Evolutionary conservation across 2,888 invertebrate species (phyloP).

Genomic region (Malacosoma neustria): DNA sequence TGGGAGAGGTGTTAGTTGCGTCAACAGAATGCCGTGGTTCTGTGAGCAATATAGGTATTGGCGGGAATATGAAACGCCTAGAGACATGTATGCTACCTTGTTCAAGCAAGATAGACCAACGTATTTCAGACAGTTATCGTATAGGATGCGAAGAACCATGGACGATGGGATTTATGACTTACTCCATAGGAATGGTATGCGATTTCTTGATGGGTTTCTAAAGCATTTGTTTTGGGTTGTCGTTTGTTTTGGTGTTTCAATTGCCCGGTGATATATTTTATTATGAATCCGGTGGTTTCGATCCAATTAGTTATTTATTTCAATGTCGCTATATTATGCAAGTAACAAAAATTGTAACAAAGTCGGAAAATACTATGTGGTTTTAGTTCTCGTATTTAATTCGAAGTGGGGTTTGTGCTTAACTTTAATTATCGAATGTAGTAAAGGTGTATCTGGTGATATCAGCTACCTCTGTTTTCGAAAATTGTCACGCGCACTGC

Average conservation of each 20-base stretch:
- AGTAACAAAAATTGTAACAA: too few species aligned
- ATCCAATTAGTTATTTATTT: constrained; percentile 2
- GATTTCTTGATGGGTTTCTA: background rate
- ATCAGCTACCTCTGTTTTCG: too few species aligned
- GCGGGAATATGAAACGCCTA: constrained; percentile 17
- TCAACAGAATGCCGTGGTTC: constrained; percentile 33
- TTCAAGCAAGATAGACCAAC: constrained; percentile 44
- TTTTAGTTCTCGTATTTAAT: too few species aligned
- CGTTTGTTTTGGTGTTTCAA: constrained; percentile 3
- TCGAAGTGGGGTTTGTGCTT: too few species aligned
- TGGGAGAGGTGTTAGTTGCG: constrained; percentile 30
- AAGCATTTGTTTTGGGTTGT: constrained; percentile 3
- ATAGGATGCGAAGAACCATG: constrained; percentile 52
- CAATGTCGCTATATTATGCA: constrained; percentile 1
- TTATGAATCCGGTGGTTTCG: too few species aligned
- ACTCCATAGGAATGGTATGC: constrained; percentile 31
- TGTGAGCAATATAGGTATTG: constrained; percentile 42
- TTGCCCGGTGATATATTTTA: too few species aligned
- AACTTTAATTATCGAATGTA: too few species aligned
- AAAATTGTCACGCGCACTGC: too few species aligned
- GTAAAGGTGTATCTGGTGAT: too few species aligned
- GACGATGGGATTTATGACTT: constrained; percentile 42
- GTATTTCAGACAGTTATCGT: constrained; percentile 46
- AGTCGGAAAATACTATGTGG: too few species aligned
- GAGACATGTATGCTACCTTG: constrained; percentile 29